These are phyloP conservation scores for Cassiopea xamachana DNA, from an alignment of 30 jellyfish, hydroid and myxozoan species.

Conservation along the genomic window DNA sequence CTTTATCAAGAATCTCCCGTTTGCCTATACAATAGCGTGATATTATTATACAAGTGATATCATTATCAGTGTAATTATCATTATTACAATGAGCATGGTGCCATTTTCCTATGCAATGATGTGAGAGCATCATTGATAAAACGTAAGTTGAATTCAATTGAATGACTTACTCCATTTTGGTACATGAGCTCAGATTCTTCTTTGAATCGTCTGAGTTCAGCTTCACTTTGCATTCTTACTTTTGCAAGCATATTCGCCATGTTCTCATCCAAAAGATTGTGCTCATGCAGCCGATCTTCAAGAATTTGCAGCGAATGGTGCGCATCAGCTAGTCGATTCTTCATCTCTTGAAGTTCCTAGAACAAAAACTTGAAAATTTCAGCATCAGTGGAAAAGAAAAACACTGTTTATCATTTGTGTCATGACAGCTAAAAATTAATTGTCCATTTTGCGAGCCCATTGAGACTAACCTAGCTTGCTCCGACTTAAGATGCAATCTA, in stretches of 20 bases:
- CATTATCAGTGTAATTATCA: too few species aligned
- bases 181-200: constrained; percentile 89
- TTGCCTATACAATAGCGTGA: too few species aligned
- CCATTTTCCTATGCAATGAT: too few species aligned
- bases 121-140: not conserved
- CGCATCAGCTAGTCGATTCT: constrained; percentile 77
- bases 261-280: constrained; percentile 86
- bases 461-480: too few species aligned
- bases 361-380: not conserved
- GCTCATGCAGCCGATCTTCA: constrained; percentile 87
- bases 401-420: not conserved
- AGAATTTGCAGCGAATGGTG: constrained; percentile 75
- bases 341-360: constrained; percentile 82
- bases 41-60: too few species aligned
- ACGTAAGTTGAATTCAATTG: not conserved
- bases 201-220: constrained; percentile 82
- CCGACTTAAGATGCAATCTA: too few species aligned
- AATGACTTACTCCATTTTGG: constrained; percentile 70
- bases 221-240: constrained; percentile 88
- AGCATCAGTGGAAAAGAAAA: not conserved
- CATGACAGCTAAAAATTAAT: too few species aligned
- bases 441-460: too few species aligned
- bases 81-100: too few species aligned
- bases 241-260: constrained; percentile 73
- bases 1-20: too few species aligned